Base-by-base conservation (phyloP, 2,888 invertebrate species). In the Eugnorisma glareosa region DNA sequence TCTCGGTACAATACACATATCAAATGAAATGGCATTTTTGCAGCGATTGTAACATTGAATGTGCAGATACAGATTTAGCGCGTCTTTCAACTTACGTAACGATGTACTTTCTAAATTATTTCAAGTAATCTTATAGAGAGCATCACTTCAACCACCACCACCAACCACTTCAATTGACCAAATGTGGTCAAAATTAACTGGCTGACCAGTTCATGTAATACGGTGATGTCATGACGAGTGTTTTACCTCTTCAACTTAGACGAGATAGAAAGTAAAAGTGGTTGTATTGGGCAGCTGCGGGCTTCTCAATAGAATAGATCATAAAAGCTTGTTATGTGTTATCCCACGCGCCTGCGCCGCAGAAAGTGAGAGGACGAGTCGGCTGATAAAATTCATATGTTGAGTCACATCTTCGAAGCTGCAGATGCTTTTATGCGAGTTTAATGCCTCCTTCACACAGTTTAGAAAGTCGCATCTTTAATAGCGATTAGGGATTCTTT, bases 181-280 rank as follows among this genome's bases (percentile, higher is more conserved):
- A 79, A 59, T 75, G 71, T 68, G 79, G 77, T 71, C 57, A 78
- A 78, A 86, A 74, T 81, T 75, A 75, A 84, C 77, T 69, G 57
- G n/a, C 67, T 75, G 64, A 74, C 64, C 76, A 67, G 69, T 79
- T 75, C 74, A 78, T 85, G 79, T 86, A 81, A 88, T 79, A 75
- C 59, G 28, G 64, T 93, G 91, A 93, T 90, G 92, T 92, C 92
- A 93, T 86, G 79, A 87, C 68, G 75, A 75, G 76, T 84, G 88
- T 88, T 91, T 92, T 91, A 90, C 89, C 86, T 90, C 87, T 86
- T 89, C 84, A 89, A 83, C 82, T 82, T 87, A 90, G 90, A 86
- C 88, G 89, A 83, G 86, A 86, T 91, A 85, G 92, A 96, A 96
- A 96, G 96, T 96, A 96, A 96, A 95, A 96, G 96, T 95, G 91